Evolutionary conservation across 1,140 invertebrate species (phyloP).

Genomic region (Bombus terrestris): DNA sequence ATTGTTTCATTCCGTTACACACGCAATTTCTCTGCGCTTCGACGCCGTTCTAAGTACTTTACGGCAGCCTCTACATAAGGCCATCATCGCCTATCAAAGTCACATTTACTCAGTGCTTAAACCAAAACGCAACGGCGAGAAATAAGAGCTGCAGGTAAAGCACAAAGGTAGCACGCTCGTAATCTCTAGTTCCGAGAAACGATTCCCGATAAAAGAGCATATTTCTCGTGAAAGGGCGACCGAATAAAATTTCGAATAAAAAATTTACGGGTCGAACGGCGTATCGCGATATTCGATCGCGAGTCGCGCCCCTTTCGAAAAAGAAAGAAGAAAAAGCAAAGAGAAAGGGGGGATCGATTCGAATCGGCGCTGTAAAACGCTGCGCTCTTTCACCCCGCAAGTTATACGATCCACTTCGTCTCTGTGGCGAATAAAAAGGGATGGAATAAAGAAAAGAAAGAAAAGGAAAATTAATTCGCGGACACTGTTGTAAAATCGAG

Average conservation of each 20-base stretch:
- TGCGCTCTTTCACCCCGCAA: background rate
- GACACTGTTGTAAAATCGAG: background rate
- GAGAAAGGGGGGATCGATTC: background rate
- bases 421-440: too few relatives aligned
- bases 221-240: slow-evolving; percentile 7
- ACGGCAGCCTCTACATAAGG: background rate
- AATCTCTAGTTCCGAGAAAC: background rate
- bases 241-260: slow-evolving; percentile 40
- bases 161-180: background rate
- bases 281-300: slow-evolving; percentile 20
- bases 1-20: too few relatives aligned
- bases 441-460: too few relatives aligned
- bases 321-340: too few relatives aligned
- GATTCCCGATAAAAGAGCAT: slow-evolving; percentile 9
- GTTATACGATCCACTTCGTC: background rate
- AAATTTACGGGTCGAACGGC: slow-evolving; percentile 16
- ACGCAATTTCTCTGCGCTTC: background rate
- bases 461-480: slow-evolving; percentile 2
- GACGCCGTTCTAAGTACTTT: background rate
- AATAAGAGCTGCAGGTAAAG: too few relatives aligned
- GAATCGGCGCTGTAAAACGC: background rate
- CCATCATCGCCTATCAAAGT: background rate
- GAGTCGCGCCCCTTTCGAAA: background rate
- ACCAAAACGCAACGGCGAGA: background rate
- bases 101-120: background rate